Conservation (phyloP, 2,888 invertebrate genomes). For the Pollenia labialis region DNA sequence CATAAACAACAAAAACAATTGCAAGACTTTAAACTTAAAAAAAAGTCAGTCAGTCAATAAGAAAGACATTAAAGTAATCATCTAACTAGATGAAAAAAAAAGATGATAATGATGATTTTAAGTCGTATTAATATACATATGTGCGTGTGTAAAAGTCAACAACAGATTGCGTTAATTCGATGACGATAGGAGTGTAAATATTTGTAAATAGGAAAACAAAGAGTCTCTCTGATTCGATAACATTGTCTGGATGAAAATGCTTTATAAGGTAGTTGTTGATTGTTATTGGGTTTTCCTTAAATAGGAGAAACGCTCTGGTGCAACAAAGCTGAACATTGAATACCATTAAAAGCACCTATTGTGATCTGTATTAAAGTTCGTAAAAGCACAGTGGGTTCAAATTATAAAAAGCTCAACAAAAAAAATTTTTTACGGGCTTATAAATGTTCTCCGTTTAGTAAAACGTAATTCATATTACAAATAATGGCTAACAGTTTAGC, state of each 20-base stretch:
- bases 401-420: neutral
- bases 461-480: no score
- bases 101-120: neutral
- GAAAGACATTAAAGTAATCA: neutral
- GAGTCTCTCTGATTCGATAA: neutral
- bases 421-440: no score
- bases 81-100: slow-evolving; percentile 14
- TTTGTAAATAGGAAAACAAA: neutral
- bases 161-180: neutral
- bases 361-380: slow-evolving; percentile 4
- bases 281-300: slow-evolving; percentile 14
- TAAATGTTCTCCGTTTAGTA: no score
- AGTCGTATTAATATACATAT: no score
- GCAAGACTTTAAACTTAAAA: neutral
- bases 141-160: no score
- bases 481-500: no score
- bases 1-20: neutral
- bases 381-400: slow-evolving; percentile 4
- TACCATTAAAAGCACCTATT: slow-evolving; percentile 2
- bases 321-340: slow-evolving; percentile 10
- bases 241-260: no score
- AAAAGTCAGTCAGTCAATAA: slow-evolving; percentile 57
- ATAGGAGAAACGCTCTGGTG: neutral
- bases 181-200: neutral
- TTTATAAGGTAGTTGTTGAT: neutral